A percentile compares a stretch with the other conserved stretches of the same genome.
These are phyloP conservation scores for Drosophila asahinai DNA, from an alignment of 1,140 invertebrate genomes.

Conservation along the genomic window DNA sequence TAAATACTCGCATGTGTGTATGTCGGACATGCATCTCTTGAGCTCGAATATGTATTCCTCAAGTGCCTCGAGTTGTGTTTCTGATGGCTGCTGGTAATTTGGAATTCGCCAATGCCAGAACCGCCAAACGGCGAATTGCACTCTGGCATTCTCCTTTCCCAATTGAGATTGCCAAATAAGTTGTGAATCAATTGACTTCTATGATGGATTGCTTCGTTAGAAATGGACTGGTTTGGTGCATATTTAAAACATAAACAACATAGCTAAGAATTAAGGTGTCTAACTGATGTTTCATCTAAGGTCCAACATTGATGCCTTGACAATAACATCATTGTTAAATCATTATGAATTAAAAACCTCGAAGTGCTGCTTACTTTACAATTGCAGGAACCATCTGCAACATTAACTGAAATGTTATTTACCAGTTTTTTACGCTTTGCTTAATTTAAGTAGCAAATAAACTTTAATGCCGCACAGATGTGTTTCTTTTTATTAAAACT, in stretches of 20 bases:
- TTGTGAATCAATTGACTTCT: slow-evolving; percentile 24
- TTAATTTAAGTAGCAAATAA: background rate
- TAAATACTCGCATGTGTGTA: slow-evolving; percentile 11
- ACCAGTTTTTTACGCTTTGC: background rate
- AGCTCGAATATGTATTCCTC: slow-evolving; percentile 18
- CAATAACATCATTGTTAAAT: background rate
- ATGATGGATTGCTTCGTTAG: slow-evolving; percentile 12
- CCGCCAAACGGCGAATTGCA: slow-evolving; percentile 33
- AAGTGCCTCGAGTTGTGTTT: slow-evolving; percentile 40
- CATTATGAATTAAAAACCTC: background rate
- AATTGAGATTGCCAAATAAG: slow-evolving; percentile 25
- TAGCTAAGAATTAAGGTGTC: background rate
- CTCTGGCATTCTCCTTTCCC: slow-evolving; percentile 9
- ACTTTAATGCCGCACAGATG: background rate
- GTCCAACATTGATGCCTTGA: background rate
- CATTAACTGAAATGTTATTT: background rate
- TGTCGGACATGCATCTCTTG: slow-evolving; percentile 29
- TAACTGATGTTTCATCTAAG: background rate
- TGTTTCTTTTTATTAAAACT: background rate
- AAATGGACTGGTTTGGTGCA: background rate
- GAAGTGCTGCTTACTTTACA: background rate
- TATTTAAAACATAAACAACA: background rate
- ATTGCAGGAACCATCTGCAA: background rate
- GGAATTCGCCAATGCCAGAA: slow-evolving; percentile 35
- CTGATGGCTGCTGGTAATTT: slow-evolving; percentile 48